Evolutionary conservation across 1,140 invertebrate genomes (phyloP).

Genomic region (Diabrotica virgifera): DNA sequence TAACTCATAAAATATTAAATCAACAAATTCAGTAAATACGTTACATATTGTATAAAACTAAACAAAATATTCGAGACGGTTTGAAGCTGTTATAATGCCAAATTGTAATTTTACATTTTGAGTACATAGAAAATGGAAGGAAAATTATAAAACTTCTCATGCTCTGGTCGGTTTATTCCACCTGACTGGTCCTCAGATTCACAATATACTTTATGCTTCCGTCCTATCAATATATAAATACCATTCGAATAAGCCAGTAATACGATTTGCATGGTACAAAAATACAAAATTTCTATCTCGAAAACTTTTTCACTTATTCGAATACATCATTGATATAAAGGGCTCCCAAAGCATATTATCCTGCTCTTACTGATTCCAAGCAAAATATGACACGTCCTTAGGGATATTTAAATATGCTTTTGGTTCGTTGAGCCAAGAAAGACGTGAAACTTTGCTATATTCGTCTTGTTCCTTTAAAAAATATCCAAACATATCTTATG

Average conservation of each 20-base stretch:
- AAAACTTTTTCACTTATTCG: not conserved
- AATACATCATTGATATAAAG: not conserved
- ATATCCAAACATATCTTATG: not conserved
- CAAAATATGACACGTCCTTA: constrained; percentile 2
- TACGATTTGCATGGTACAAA: not conserved
- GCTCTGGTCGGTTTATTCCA: no score
- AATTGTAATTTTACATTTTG: no score
- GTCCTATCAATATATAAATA: not conserved
- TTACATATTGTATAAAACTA: no score
- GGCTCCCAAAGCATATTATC: constrained; percentile 1
- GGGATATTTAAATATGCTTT: constrained; percentile 3
- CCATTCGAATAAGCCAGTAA: not conserved
- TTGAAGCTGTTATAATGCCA: no score
- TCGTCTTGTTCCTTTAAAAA: not conserved
- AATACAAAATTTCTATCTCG: not conserved
- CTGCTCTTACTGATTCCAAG: constrained; percentile 1
- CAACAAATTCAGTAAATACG: no score
- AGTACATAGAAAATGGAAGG: no score
- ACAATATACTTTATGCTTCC: not conserved
- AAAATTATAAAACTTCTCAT: no score
- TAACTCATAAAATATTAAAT: no score
- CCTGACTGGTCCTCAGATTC: not conserved
- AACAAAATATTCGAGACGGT: no score
- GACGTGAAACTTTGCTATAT: not conserved
- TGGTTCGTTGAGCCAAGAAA: not conserved